phyloP scores from a whole-genome alignment of 2,113 vertebrate genomes.

The Pogonocichla stellata region DNA sequence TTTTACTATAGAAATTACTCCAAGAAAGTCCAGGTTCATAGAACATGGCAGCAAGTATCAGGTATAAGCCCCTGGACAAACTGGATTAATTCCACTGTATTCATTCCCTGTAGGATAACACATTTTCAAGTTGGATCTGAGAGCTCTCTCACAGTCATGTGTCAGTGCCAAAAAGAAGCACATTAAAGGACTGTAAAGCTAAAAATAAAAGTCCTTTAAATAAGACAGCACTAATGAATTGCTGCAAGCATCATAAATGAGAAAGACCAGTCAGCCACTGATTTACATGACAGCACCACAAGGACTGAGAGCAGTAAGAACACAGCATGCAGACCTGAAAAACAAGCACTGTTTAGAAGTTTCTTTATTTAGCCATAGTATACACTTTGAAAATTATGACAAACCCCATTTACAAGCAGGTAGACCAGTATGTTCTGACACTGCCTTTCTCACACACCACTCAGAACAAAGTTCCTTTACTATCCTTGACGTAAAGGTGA shows the following conservation, averaged over 20 bases:
- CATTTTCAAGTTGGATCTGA: slow-evolving; percentile 1
- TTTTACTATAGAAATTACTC: not conserved
- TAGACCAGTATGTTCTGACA: not conserved
- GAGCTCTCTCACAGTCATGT: not conserved
- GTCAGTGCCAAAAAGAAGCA: slow-evolving; percentile 6
- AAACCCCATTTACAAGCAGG: not conserved
- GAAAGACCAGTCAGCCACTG: not conserved
- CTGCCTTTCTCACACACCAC: not conserved
- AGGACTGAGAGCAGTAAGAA: not conserved
- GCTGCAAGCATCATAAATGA: not conserved
- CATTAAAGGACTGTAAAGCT: not conserved
- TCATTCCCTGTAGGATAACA: not conserved
- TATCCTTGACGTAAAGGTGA: not conserved
- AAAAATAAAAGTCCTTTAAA: slow-evolving; percentile 19
- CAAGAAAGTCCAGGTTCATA: not conserved
- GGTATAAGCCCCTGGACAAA: not conserved
- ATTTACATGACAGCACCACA: not conserved
- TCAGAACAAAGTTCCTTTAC: not conserved
- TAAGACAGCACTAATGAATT: slow-evolving; percentile 22
- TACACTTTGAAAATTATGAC: not conserved
- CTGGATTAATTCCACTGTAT: not conserved
- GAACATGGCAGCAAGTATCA: not conserved
- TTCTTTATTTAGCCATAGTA: slow-evolving; percentile 5
- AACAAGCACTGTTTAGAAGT: not conserved
- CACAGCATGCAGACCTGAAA: not conserved